phyloP scores from a whole-genome alignment of 2,888 invertebrate genomes.

The Tachystola acroxantha region DNA sequence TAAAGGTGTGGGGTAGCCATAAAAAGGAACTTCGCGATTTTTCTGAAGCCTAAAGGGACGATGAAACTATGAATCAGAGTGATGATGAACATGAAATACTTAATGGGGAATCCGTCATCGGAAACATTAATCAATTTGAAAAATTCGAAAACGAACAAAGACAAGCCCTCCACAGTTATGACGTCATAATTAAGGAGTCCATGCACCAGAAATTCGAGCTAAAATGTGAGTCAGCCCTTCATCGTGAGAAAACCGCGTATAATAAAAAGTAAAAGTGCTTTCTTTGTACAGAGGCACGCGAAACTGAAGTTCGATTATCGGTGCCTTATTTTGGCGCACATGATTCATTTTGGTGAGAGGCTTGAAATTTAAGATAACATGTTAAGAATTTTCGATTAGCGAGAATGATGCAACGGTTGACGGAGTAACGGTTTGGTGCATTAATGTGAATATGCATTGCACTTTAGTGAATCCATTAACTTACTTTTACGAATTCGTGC shows the following conservation, averaged over 20 bases:
- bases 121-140: slow-evolving; percentile 22
- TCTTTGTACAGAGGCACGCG: slow-evolving; percentile 62
- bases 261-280: slow-evolving; percentile 73
- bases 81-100: neutral
- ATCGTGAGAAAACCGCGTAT: slow-evolving; percentile 58
- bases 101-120: neutral
- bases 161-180: slow-evolving; percentile 41
- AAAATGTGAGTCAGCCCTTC: slow-evolving; percentile 50
- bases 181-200: slow-evolving; percentile 67
- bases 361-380: slow-evolving; percentile 59
- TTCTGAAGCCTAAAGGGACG: too few species aligned
- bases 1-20: too few species aligned
- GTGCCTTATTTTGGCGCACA: slow-evolving; percentile 50
- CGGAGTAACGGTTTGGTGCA: slow-evolving; percentile 48
- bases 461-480: slow-evolving; percentile 11
- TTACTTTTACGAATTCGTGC: slow-evolving; percentile 8
- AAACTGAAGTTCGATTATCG: slow-evolving; percentile 62
- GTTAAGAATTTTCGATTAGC: slow-evolving; percentile 66
- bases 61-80: neutral
- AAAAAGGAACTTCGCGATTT: too few species aligned
- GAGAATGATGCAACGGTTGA: slow-evolving; percentile 47
- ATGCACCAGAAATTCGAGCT: slow-evolving; percentile 41
- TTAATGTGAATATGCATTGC: slow-evolving; percentile 35
- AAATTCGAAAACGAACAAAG: slow-evolving; percentile 45
- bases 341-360: slow-evolving; percentile 66